Conservation (phyloP, 1,140 invertebrate genomes). For the Venustaconcha ellipsiformis region DNA sequence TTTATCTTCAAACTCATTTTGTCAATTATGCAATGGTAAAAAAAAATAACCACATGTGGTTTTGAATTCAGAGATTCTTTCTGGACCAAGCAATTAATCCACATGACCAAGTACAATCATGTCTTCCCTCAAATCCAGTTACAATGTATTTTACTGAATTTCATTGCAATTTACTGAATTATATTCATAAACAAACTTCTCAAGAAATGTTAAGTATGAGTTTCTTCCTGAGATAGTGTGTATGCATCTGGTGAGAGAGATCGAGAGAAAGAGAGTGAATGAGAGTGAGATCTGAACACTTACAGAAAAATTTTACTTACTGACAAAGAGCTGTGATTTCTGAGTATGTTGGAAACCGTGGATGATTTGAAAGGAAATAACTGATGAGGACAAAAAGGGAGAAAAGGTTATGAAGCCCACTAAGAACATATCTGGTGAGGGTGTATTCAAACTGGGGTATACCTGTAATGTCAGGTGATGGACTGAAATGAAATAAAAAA, state of each 20-base stretch:
- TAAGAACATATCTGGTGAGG: slow-evolving; percentile 57
- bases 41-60: no score
- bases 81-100: no score
- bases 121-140: no score
- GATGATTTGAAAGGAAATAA: slow-evolving; percentile 68
- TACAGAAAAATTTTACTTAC: slow-evolving; percentile 35
- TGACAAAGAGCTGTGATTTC: slow-evolving; percentile 51
- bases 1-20: no score
- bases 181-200: no score
- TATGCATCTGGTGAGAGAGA: neutral
- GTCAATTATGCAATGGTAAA: no score
- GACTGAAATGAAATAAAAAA: slow-evolving; percentile 46
- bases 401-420: slow-evolving; percentile 64
- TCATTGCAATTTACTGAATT: no score
- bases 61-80: no score
- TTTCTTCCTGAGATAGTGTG: neutral
- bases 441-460: slow-evolving; percentile 47
- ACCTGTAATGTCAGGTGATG: slow-evolving; percentile 43
- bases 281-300: neutral
- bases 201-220: no score
- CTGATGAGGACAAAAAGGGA: slow-evolving; percentile 66
- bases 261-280: no score
- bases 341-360: slow-evolving; percentile 51
- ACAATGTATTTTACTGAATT: no score
- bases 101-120: no score